Conservation (phyloP, 2,113 vertebrate species). For the Benitochromis conjunctus region DNA sequence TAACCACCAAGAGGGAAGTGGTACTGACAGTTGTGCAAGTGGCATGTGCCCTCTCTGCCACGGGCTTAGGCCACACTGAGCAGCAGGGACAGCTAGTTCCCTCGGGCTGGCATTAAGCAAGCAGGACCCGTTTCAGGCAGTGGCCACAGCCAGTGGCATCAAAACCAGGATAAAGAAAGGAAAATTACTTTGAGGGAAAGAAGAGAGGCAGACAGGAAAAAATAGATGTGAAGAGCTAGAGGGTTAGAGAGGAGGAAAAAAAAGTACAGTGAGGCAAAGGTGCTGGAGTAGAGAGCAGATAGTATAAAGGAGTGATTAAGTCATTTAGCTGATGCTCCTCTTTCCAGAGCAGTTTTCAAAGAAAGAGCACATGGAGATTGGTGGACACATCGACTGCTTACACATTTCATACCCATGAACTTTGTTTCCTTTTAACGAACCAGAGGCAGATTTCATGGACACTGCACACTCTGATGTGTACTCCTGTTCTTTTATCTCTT, state of each 20-base stretch:
- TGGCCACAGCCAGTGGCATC: constrained; percentile 31
- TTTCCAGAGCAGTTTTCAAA: background rate
- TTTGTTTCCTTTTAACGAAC: background rate
- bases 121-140: constrained; percentile 13
- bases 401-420: constrained; percentile 5
- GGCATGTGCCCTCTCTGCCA: constrained; percentile 5
- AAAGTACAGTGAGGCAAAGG: background rate
- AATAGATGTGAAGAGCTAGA: background rate
- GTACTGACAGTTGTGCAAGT: constrained; percentile 1
- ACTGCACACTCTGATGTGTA: background rate
- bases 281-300: background rate
- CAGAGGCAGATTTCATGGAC: background rate
- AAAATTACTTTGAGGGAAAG: constrained; percentile 33
- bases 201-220: background rate
- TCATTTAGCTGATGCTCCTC: constrained; percentile 1
- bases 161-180: constrained; percentile 15
- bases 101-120: constrained; percentile 3
- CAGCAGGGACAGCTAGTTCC: constrained; percentile 19
- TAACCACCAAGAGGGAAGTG: background rate
- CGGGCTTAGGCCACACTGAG: background rate
- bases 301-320: background rate
- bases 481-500: constrained; percentile 14
- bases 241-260: background rate
- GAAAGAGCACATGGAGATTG: constrained; percentile 6
- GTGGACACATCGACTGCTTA: background rate